Conservation (phyloP, 64 coral and sea anemone genomes). For the Actinia equina region DNA sequence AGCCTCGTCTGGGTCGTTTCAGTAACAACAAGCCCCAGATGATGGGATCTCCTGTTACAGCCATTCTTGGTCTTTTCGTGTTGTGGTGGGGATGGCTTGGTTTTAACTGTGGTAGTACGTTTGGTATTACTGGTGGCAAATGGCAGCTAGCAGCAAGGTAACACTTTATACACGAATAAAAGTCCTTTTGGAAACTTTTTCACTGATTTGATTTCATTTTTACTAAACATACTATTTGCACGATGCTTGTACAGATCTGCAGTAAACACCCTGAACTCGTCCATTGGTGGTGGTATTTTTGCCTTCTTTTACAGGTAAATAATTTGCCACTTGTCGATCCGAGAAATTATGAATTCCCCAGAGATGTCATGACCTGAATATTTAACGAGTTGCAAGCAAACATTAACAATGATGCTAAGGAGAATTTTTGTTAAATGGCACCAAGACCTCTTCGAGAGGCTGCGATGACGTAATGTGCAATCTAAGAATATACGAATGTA, state of each 20-base stretch:
- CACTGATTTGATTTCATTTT: neutral
- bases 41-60: slow-evolving; percentile 70
- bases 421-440: too few relatives aligned
- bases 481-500: too few relatives aligned
- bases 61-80: slow-evolving; percentile 62
- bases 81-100: slow-evolving; percentile 74
- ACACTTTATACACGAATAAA: neutral
- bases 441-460: too few relatives aligned
- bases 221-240: too few relatives aligned
- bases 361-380: too few relatives aligned
- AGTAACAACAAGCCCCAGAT: slow-evolving; percentile 31
- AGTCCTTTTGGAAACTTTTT: neutral
- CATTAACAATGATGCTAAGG: too few relatives aligned
- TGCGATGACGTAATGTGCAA: too few relatives aligned
- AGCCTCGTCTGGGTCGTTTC: slow-evolving; percentile 59
- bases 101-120: slow-evolving; percentile 68
- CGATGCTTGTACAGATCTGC: slow-evolving; percentile 35
- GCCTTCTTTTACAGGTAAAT: slow-evolving; percentile 62
- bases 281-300: slow-evolving; percentile 69
- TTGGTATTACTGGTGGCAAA: slow-evolving; percentile 56
- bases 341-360: too few relatives aligned
- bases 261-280: slow-evolving; percentile 55
- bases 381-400: too few relatives aligned
- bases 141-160: slow-evolving; percentile 70
- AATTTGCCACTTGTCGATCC: neutral